Evolutionary conservation across 2,113 vertebrate genomes (phyloP).

Genomic region (Lasiurus borealis): DNA sequence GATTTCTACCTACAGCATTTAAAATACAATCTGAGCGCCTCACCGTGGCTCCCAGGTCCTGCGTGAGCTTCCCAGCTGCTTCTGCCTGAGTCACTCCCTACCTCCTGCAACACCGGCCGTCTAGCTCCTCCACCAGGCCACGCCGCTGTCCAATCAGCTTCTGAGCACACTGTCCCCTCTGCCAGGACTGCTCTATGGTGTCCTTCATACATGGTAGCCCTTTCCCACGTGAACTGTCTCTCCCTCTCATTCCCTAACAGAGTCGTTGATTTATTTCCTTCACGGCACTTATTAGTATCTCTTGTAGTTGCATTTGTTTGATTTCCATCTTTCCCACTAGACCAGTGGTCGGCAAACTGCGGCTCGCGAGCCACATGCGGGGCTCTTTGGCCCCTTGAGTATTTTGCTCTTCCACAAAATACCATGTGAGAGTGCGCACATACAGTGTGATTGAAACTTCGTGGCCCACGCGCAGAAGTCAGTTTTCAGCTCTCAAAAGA

Average conservation of each 20-base stretch:
- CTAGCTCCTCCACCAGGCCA: conserved; percentile 20
- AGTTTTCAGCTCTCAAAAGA: no score
- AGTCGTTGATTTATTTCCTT: neutral
- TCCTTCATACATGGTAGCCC: neutral
- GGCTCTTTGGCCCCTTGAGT: no score
- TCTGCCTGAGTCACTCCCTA: conserved; percentile 58
- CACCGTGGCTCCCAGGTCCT: neutral
- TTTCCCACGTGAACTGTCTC: neutral
- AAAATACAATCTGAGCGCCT: conserved; percentile 35
- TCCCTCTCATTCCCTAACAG: neutral
- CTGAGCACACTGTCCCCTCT: neutral
- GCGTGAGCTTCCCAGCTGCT: conserved; percentile 39
- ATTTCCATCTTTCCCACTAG: neutral
- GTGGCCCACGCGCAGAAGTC: no score
- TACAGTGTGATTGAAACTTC: no score
- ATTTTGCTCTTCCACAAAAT: no score
- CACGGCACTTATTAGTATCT: neutral
- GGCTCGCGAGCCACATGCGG: no score
- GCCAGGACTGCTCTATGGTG: neutral
- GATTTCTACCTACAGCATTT: conserved; percentile 17
- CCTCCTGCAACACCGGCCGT: conserved; percentile 5
- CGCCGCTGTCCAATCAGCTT: neutral
- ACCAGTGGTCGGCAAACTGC: neutral
- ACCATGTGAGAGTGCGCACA: no score
- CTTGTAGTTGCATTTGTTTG: neutral